Conservation (phyloP, 2,797 vertebrate genomes). For the Sebastolobus alascanus region DNA sequence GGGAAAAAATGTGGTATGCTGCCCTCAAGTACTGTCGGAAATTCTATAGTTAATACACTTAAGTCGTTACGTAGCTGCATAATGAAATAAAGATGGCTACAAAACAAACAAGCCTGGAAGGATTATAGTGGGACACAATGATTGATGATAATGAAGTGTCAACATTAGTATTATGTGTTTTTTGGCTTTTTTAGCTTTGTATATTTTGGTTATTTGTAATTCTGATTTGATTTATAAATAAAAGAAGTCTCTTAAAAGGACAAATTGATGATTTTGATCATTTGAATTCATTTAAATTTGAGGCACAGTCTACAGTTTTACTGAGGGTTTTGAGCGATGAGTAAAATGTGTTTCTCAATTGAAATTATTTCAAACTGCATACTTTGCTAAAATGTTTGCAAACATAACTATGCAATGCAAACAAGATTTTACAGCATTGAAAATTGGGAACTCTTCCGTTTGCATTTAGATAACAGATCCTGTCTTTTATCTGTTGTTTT, state of each 20-base stretch:
- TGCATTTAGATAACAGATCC: neutral
- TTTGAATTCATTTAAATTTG: neutral
- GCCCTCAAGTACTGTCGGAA: slow-evolving; percentile 15
- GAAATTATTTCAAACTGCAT: neutral
- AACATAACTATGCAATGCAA: neutral
- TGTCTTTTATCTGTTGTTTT: neutral
- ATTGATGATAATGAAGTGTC: neutral
- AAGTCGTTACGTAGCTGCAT: neutral
- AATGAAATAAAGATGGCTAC: neutral
- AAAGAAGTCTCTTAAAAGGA: neutral
- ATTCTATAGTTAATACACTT: rapidly evolving
- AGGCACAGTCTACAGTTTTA: neutral
- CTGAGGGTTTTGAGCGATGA: neutral
- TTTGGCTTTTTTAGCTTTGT: neutral
- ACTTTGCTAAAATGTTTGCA: neutral
- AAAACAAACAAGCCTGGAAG: too few species aligned
- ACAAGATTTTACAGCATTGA: neutral
- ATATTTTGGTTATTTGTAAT: neutral
- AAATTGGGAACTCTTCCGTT: neutral
- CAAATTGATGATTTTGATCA: neutral
- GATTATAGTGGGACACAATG: neutral
- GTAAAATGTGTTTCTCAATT: neutral
- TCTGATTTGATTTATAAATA: neutral
- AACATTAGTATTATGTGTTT: neutral
- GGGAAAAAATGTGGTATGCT: neutral